Evolutionary conservation across 2,888 invertebrate genomes (phyloP).

Genomic region (Liposcelis brunnea): DNA sequence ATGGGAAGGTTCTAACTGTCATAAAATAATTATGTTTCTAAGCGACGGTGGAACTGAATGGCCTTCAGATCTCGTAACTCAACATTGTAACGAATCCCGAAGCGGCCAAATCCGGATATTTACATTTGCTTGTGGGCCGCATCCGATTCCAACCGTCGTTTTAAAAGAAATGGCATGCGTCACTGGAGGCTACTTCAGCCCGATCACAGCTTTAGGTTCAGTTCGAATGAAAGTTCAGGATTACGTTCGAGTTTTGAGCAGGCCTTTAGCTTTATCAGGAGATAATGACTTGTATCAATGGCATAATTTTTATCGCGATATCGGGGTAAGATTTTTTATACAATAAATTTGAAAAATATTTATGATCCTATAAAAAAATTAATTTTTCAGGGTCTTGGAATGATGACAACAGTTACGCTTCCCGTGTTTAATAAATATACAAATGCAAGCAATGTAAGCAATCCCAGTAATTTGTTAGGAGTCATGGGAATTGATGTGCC

Average conservation of each 20-base stretch:
- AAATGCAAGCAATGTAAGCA: constrained; percentile 17
- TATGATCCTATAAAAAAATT: no score
- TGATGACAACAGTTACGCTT: constrained; percentile 28
- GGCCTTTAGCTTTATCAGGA: constrained; percentile 23
- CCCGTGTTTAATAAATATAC: constrained; percentile 26
- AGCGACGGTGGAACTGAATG: constrained; percentile 36
- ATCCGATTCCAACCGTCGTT: constrained; percentile 27
- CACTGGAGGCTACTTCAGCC: constrained; percentile 29
- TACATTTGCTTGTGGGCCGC: constrained; percentile 31
- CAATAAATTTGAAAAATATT: no score
- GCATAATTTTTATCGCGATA: constrained; percentile 21
- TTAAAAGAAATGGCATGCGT: constrained; percentile 30
- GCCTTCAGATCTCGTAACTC: constrained; percentile 27
- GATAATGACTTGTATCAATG: constrained; percentile 17
- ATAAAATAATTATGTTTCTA: constrained; percentile 33
- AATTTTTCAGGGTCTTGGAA: constrained; percentile 25
- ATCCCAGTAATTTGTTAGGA: constrained; percentile 24
- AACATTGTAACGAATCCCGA: constrained; percentile 14
- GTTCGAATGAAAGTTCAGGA: constrained; percentile 25
- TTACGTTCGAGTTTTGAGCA: constrained; percentile 25
- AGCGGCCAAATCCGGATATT: constrained; percentile 27
- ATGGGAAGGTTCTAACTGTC: constrained; percentile 28
- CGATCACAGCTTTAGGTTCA: constrained; percentile 30
- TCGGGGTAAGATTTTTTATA: no score
- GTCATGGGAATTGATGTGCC: constrained; percentile 31